phyloP scores from a whole-genome alignment of 2,888 invertebrate species.

The Zaprionus lineosus region DNA sequence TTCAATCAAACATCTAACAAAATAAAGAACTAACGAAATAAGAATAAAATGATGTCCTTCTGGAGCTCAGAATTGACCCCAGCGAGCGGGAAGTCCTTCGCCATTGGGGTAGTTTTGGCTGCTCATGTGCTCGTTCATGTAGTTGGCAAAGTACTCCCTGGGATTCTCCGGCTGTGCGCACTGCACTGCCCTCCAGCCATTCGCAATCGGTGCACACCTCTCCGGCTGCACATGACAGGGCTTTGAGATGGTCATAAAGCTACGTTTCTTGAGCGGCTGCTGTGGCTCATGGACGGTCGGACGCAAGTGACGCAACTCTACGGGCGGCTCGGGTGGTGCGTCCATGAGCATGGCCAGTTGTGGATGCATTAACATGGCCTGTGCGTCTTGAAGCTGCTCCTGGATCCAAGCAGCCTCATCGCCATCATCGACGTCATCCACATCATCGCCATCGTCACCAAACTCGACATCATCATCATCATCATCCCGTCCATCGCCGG shows the following conservation, averaged over 20 bases:
- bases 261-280: constrained; percentile 58
- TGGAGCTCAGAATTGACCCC: constrained; percentile 61
- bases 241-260: constrained; percentile 53
- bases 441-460: constrained; percentile 3
- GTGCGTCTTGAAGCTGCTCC: too few relatives aligned
- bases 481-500: too few relatives aligned
- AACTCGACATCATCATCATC: constrained; percentile 4
- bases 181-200: constrained; percentile 50
- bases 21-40: too few relatives aligned
- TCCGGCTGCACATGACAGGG: constrained; percentile 43
- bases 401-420: too few relatives aligned
- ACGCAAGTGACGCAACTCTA: constrained; percentile 33
- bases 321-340: constrained; percentile 60
- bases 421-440: background rate
- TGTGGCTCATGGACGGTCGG: constrained; percentile 34
- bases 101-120: constrained; percentile 69
- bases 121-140: constrained; percentile 56
- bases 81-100: constrained; percentile 54
- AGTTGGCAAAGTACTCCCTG: constrained; percentile 60
- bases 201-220: constrained; percentile 38
- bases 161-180: constrained; percentile 39
- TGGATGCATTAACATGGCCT: too few relatives aligned
- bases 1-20: too few relatives aligned
- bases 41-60: too few relatives aligned
- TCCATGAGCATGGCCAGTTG: constrained; percentile 49